These are phyloP conservation scores for Anolis carolinensis DNA, from an alignment of 2,113 vertebrate species.

Conservation along the genomic window DNA sequence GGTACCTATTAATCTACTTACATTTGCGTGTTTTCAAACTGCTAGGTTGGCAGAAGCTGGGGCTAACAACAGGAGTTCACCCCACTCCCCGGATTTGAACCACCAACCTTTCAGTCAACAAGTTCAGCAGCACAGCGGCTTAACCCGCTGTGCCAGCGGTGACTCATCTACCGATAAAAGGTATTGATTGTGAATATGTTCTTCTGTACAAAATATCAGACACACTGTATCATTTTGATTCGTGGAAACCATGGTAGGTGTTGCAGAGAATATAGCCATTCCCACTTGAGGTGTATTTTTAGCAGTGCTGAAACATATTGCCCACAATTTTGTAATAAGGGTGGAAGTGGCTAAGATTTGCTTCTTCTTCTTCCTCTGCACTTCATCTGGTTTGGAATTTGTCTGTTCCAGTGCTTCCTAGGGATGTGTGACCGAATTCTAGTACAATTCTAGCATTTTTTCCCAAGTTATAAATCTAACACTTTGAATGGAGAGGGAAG, in stretches of 20 bases:
- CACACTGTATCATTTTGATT: not conserved
- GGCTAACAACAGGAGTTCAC: no score
- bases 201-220: not conserved
- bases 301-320: not conserved
- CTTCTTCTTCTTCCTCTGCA: not conserved
- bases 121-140: no score
- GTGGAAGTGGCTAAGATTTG: not conserved
- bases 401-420: not conserved
- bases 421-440: not conserved
- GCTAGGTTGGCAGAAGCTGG: no score
- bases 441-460: not conserved
- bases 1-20: no score
- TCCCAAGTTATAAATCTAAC: not conserved
- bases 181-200: not conserved
- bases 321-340: not conserved
- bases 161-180: not conserved
- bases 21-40: no score
- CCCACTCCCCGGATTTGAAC: no score
- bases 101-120: no score
- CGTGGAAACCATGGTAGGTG: not conserved
- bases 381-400: not conserved
- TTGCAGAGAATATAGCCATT: not conserved
- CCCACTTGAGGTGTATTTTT: not conserved
- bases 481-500: not conserved
- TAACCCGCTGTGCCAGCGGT: no score